These are phyloP conservation scores for Lithophane socia DNA, from an alignment of 2,888 invertebrate genomes.

Conservation along the genomic window DNA sequence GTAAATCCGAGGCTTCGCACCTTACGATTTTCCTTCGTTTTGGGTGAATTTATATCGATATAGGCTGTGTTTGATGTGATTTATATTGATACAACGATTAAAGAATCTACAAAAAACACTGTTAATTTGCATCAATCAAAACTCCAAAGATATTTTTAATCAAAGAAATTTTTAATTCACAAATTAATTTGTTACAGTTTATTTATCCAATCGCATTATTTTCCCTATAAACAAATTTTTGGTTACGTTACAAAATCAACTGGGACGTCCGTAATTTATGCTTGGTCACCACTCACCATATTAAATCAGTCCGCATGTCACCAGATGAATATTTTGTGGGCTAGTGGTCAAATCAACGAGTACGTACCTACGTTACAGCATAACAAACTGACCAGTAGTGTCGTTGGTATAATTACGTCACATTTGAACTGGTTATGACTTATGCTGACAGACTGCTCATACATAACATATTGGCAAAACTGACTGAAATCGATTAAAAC, in stretches of 20 bases:
- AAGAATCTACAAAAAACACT: neutral
- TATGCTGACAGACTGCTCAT: conserved; percentile 8
- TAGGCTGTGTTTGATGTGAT: neutral
- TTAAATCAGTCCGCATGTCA: conserved; percentile 37
- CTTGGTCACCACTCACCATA: conserved; percentile 14
- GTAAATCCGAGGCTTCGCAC: conserved; percentile 30
- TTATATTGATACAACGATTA: neutral
- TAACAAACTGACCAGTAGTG: conserved; percentile 18
- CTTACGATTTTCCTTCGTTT: conserved; percentile 2
- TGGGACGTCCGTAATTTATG: conserved; percentile 32
- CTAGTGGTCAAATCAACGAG: conserved; percentile 30
- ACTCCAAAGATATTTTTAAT: too few species aligned
- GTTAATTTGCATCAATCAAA: neutral
- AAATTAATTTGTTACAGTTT: neutral
- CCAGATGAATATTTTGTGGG: conserved; percentile 44
- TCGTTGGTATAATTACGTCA: conserved; percentile 39
- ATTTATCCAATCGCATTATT: neutral
- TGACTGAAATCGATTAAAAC: neutral
- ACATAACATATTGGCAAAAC: neutral
- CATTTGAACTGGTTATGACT: conserved; percentile 27
- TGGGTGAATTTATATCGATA: neutral
- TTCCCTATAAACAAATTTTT: neutral
- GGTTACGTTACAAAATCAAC: conserved; percentile 32
- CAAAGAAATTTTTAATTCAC: too few species aligned
- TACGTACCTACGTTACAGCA: neutral